These are phyloP conservation scores for Agonopterix heracliana DNA, from an alignment of 2,888 invertebrate genomes.

Conservation along the genomic window DNA sequence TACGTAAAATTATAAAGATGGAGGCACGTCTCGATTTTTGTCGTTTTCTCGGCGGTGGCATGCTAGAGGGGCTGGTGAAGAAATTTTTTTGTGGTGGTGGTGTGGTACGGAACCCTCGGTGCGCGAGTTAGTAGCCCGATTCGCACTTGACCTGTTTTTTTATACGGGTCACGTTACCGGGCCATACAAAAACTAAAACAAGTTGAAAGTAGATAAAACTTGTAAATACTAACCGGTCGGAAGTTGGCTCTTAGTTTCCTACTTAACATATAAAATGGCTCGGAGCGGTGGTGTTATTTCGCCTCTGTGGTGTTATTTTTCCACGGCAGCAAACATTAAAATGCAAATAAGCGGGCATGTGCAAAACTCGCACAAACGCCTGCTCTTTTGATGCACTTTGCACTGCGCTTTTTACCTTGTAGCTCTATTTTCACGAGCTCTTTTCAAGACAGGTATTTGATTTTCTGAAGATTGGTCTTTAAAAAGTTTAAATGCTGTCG, in stretches of 20 bases:
- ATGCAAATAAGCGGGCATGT: conserved; percentile 45
- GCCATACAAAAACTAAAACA: too few species aligned
- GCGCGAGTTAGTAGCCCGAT: too few species aligned
- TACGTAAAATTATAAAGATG: too few species aligned
- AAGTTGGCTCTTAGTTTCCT: conserved; percentile 35
- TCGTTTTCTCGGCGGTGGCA: too few species aligned
- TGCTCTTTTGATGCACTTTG: conserved; percentile 33
- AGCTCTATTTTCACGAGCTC: conserved; percentile 5
- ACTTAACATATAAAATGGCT: conserved; percentile 52
- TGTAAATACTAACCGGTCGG: conserved; percentile 33
- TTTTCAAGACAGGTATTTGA: background rate
- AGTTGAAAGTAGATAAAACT: conserved; percentile 30
- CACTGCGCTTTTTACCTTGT: conserved; percentile 9
- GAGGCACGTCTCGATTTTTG: too few species aligned
- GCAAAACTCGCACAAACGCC: conserved; percentile 26
- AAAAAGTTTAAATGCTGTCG: too few species aligned
- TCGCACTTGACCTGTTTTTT: too few species aligned
- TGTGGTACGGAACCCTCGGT: too few species aligned
- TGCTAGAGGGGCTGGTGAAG: too few species aligned
- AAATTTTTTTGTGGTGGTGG: too few species aligned
- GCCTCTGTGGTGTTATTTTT: conserved; percentile 22
- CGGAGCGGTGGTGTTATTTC: conserved; percentile 32
- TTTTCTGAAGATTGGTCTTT: background rate
- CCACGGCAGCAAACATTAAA: conserved; percentile 41
- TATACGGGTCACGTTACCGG: too few species aligned